Evolutionary conservation across 2,888 invertebrate species (phyloP), one percentile per base, ranked within the genome.

Genomic region (Drosophila eohydei): DNA sequence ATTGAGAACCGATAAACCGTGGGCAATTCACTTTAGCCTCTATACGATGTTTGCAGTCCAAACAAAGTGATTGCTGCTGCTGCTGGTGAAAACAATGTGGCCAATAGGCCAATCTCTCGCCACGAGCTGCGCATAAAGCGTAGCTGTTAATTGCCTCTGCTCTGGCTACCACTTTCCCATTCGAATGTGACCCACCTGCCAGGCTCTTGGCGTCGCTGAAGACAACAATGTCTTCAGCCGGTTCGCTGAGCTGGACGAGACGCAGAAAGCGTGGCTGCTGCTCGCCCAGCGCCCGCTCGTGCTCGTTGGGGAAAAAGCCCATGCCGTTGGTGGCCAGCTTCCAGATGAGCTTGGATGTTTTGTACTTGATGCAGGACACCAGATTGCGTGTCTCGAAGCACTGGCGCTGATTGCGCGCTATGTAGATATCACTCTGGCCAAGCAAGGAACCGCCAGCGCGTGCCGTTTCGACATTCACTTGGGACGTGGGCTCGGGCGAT

Each of bases 361-460:
- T 92, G 61, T 92, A 93, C 76, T 92, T 92, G 16, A 93, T 82
- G 80, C 92, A 93, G 55, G 92, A 90, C 40, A 91, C 81, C 32
- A 93, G 70, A 38, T 85, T 89, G 5, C 90, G 90, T 9, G 88
- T 84, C 41, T 85, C 83, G 50, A 92, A 89, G 70, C 92, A 93
- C 51, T 90, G 87, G 21, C 83, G 87, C 76, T 92, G 91, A 67
- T 90, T 91, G 9, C 82, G 81, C 21, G 80, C 77, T n/a, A 93
- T 83, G 65, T 91, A 93, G 43, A 89, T 91, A 65, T 93, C 92
- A 38, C 60, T 89, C n/a, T 87, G 77, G 0, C 80, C 57, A 0
- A 89, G 62, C 40, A 84, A 21, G 21, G 78, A 59, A 57, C 69
- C 44, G 54, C 66, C 58, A 9, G 51, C 65, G n/a, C 69, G 68